Conservation (phyloP, 92 coral and sea anemone species). For the Palythoa grandiflora region DNA sequence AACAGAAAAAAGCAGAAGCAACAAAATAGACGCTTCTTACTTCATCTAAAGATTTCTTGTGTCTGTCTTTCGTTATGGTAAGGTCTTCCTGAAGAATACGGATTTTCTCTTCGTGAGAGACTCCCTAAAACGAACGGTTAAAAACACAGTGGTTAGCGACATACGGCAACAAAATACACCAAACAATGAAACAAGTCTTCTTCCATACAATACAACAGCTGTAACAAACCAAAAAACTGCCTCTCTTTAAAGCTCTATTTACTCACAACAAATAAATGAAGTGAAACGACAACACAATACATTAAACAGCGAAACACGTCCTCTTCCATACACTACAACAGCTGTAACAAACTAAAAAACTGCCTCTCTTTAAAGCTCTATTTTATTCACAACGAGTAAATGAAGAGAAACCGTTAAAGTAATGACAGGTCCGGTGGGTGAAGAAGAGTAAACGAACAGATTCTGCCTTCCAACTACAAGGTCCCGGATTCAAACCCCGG, state of each 20-base stretch:
- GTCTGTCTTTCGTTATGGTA: conserved; percentile 74
- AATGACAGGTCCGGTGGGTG: no score
- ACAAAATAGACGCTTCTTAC: conserved; percentile 42
- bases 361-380: not conserved
- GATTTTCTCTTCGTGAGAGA: conserved; percentile 79
- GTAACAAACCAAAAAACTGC: not conserved
- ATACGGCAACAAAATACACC: not conserved
- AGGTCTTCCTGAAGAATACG: conserved; percentile 83
- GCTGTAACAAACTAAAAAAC: not conserved
- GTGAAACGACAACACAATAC: not conserved
- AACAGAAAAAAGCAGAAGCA: not conserved
- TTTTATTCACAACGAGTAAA: not conserved
- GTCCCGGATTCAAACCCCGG: no score
- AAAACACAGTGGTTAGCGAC: not conserved
- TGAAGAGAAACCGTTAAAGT: no score
- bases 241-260: not conserved
- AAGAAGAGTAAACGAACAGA: no score
- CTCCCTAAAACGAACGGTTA: conserved; percentile 53
- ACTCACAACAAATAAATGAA: no score
- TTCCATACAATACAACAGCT: not conserved
- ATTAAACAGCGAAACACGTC: no score
- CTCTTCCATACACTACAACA: not conserved
- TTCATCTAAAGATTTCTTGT: conserved; percentile 80
- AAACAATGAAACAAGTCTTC: no score
- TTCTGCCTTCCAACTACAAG: no score